Percentiles rank a stretch among this genome's conserved stretches.
Conservation (phyloP, 2,113 vertebrate genomes). For the Proteles cristata region DNA sequence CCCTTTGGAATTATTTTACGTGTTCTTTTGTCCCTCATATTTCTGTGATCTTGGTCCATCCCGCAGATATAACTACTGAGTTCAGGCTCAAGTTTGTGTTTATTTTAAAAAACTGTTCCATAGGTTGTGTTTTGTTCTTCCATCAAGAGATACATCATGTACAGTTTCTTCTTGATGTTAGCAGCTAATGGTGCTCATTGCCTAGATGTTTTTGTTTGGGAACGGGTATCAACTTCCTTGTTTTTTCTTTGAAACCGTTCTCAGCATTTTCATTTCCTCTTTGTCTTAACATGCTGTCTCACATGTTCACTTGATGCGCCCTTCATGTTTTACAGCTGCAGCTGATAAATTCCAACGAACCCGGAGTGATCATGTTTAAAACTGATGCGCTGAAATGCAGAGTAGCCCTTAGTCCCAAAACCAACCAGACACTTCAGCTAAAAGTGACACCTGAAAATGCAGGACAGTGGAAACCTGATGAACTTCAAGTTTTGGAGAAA, state of each 20-base stretch:
- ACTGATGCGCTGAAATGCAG: constrained; percentile 97
- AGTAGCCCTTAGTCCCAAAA: constrained; percentile 98
- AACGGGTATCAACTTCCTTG: background rate
- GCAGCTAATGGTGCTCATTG: background rate
- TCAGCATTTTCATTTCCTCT: background rate
- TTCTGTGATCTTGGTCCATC: background rate
- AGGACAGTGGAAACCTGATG: constrained; percentile 97
- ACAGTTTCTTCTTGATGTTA: background rate
- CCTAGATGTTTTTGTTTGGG: background rate
- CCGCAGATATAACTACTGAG: background rate
- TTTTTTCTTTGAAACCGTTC: constrained; percentile 54
- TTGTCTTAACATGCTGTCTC: background rate
- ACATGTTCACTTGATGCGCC: constrained; percentile 23
- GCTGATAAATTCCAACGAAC: constrained; percentile 98
- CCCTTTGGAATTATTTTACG: constrained; percentile 1
- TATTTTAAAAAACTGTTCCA: background rate
- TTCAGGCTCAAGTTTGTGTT: constrained; percentile 21
- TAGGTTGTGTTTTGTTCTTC: background rate
- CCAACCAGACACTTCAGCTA: constrained; percentile 97
- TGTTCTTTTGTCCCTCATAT: background rate
- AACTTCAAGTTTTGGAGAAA: constrained; percentile 97
- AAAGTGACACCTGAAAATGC: constrained; percentile 99
- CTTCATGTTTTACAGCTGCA: constrained; percentile 89
- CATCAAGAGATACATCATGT: background rate
- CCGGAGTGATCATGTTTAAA: constrained; percentile 99